Evolutionary conservation across 2,113 vertebrate genomes (phyloP), one percentile per base, ranked within the genome.

Genomic region (Pedetes capensis): DNA sequence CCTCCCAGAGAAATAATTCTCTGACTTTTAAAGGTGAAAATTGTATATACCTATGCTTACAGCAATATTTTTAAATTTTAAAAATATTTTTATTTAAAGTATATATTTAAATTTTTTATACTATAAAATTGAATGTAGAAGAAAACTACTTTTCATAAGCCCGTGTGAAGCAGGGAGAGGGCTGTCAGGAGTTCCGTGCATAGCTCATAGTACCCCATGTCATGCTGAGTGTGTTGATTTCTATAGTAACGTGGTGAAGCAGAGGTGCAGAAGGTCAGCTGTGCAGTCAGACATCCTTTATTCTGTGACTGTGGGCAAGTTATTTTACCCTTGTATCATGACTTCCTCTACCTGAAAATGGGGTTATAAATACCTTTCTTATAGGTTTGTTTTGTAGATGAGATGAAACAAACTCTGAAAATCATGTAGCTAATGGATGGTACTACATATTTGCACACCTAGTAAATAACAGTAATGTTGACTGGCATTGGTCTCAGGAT

Each of bases 11-110:
- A 79, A 89, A 59, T 47, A 74, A 20, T 18, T 2, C 42, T 53
- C 49, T 71, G 27, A n/a, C 34, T 86, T 88, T 89, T 32, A 53
- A 55, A 59, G 44, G 68, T 39, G 8, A 85, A 82, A 85, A 68
- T 13, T 29, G 8, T 61, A 7, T 29, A 10, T 8, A 18, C 42
- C 5, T 0, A 25, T 82, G 59, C 94, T 89, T 81, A 57, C 17
- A 22, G 59, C 25, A 83, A 12, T 74, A 49, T 57, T 88, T 91
- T 75, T 27, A 6, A 61, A 64, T 44, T 34, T 81, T 39, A 68
- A 42, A 74, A 59, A 49, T 23, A 53, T 89, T 88, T 79, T 49
- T 69, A 57, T 44, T 51, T 20, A 47, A 47, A 68, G 55, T 17
- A 27, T 23, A 6, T 42, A 53, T 39, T 59, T 51, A 87, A 34